phyloP scores from a whole-genome alignment of 2,888 invertebrate genomes.

The Trisateles emortualis region DNA sequence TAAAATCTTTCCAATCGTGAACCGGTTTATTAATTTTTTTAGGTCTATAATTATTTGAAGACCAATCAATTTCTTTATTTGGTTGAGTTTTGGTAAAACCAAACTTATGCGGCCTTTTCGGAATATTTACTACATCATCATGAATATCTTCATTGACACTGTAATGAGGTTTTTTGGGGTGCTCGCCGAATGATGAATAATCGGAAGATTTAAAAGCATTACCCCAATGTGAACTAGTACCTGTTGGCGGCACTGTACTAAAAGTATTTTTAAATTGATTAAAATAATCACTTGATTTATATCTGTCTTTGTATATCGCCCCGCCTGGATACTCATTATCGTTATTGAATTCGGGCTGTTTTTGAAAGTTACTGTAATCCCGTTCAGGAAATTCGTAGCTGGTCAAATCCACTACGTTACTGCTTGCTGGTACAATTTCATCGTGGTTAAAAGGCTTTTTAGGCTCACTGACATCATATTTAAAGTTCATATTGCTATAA shows the following conservation, averaged over 20 bases:
- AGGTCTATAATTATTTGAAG: conserved; percentile 58
- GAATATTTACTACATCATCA: conserved; percentile 75
- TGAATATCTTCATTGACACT: conserved; percentile 51
- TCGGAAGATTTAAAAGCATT: conserved; percentile 68
- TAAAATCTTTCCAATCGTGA: conserved; percentile 70
- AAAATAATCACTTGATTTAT: conserved; percentile 64
- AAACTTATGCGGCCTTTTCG: conserved; percentile 66
- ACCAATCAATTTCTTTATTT: conserved; percentile 62
- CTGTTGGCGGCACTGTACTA: conserved; percentile 61
- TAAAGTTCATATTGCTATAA: conserved; percentile 70
- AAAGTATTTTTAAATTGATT: conserved; percentile 68
- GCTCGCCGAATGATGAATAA: conserved; percentile 60
- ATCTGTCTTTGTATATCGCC: conserved; percentile 60
- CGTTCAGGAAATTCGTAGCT: conserved; percentile 66
- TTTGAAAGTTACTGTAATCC: conserved; percentile 67
- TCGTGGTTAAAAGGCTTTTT: conserved; percentile 67
- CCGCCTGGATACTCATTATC: conserved; percentile 58
- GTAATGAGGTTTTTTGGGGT: conserved; percentile 60
- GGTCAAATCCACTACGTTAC: conserved; percentile 65
- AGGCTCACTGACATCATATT: conserved; percentile 62
- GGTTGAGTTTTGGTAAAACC: conserved; percentile 60
- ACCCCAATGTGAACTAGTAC: conserved; percentile 72
- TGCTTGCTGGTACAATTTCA: conserved; percentile 72
- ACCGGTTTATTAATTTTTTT: conserved; percentile 59
- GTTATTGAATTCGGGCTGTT: conserved; percentile 63